phyloP scores from a whole-genome alignment of 2,888 invertebrate genomes.

The Sphaerophoria taeniata region DNA sequence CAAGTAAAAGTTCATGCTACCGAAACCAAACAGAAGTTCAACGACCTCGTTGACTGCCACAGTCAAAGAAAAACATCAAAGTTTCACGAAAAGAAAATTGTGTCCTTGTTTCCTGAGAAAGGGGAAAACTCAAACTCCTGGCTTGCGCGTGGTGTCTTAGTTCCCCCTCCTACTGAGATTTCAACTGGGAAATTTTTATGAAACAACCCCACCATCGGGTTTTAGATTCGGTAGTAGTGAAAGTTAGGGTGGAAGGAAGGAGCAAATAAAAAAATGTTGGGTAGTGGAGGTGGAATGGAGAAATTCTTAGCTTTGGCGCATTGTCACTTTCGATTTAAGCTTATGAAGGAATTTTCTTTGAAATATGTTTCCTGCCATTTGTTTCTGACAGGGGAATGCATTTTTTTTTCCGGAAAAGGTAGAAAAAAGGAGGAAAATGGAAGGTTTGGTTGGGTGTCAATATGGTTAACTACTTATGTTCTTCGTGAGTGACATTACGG shows the following conservation, averaged over 20 bases:
- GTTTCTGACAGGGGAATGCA: neutral
- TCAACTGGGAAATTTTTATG: conserved; percentile 22
- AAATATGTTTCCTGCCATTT: conserved; percentile 10
- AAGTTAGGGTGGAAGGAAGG: neutral
- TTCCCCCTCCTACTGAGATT: conserved; percentile 33
- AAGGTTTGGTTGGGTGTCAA: neutral
- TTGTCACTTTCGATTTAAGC: conserved; percentile 12
- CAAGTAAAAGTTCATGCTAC: conserved; percentile 50
- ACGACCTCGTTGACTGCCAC: conserved; percentile 38
- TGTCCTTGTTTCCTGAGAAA: neutral
- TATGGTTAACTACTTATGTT: neutral
- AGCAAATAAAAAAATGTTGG: neutral
- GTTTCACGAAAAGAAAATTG: neutral
- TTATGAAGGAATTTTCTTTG: conserved; percentile 6
- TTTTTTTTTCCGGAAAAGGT: neutral
- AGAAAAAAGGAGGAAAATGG: neutral
- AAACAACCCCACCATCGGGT: neutral
- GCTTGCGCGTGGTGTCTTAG: neutral
- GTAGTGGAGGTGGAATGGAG: neutral
- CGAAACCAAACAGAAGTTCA: conserved; percentile 38
- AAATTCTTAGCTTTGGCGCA: neutral
- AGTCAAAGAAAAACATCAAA: conserved; percentile 43
- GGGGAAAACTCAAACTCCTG: neutral
- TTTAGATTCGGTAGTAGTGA: neutral
- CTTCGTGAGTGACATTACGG: neutral